Conservation (phyloP, 2,888 invertebrate species). For the Ectobius pallidus region DNA sequence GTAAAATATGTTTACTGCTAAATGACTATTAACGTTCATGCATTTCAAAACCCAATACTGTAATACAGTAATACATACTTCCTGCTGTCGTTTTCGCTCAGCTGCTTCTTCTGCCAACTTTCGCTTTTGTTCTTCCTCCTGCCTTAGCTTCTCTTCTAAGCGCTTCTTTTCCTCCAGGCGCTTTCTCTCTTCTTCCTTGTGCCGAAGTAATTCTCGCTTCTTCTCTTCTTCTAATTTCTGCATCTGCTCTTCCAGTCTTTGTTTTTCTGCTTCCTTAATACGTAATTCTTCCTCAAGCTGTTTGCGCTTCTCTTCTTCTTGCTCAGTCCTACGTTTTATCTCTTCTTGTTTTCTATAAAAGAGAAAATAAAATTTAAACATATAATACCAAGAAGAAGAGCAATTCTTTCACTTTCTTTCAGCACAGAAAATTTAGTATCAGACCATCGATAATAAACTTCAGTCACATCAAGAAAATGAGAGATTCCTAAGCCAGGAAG, state of each 20-base stretch:
- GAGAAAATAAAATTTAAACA: not conserved
- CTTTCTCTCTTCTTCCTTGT: conserved; percentile 56
- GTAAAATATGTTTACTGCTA: too few species aligned
- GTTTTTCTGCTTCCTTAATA: conserved; percentile 55
- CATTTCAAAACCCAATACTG: too few species aligned
- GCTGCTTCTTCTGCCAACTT: conserved; percentile 45
- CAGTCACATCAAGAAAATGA: too few species aligned
- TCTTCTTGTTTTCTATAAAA: conserved; percentile 55
- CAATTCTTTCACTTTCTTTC: too few species aligned
- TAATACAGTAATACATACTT: conserved; percentile 2
- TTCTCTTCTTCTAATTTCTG: conserved; percentile 54
- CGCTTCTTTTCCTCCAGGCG: conserved; percentile 51
- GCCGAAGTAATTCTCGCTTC: conserved; percentile 55
- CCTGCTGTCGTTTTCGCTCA: conserved; percentile 37
- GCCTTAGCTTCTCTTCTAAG: conserved; percentile 48
- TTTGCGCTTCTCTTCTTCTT: conserved; percentile 56
- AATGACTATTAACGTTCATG: too few species aligned
- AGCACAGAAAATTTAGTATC: too few species aligned
- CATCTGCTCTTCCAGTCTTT: conserved; percentile 53
- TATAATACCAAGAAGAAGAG: not conserved
- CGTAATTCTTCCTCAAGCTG: conserved; percentile 54
- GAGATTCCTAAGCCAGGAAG: too few species aligned
- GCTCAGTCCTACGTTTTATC: conserved; percentile 49
- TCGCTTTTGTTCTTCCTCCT: conserved; percentile 33
- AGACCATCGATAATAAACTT: too few species aligned